phyloP scores from a whole-genome alignment of 2,797 vertebrate genomes.

The Phrynocephalus guinanensis region DNA sequence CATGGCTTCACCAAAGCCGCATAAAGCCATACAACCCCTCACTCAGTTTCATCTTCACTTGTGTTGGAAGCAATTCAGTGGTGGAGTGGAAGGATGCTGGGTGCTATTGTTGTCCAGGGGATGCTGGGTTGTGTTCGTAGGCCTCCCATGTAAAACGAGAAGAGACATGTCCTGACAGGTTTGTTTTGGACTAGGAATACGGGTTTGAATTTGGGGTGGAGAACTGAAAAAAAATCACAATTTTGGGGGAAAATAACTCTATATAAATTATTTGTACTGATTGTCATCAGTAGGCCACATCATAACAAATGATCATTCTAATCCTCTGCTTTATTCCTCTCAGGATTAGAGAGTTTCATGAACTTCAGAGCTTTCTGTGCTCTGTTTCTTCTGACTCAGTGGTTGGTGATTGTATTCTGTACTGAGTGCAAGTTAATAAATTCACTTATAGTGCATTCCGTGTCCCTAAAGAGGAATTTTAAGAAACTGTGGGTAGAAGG shows the following conservation, averaged over 20 bases:
- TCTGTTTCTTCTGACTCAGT: conserved; percentile 55
- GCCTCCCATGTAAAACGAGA: conserved; percentile 3
- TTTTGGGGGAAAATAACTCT: neutral
- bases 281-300: neutral
- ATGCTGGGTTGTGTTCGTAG: too few relatives aligned
- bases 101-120: too few relatives aligned
- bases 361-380: conserved; percentile 63
- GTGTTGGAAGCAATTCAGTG: too few relatives aligned
- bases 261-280: neutral
- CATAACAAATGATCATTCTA: neutral
- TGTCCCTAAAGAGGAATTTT: conserved; percentile 58
- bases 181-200: neutral
- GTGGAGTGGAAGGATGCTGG: too few relatives aligned
- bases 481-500: conserved; percentile 57
- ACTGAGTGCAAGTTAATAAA: conserved; percentile 36
- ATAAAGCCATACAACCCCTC: neutral
- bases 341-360: conserved; percentile 47
- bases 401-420: conserved; percentile 44
- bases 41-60: neutral
- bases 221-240: too few relatives aligned
- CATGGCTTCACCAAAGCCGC: neutral
- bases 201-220: too few relatives aligned
- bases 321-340: neutral
- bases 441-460: conserved; percentile 48
- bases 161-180: neutral